Evolutionary conservation across 2,113 vertebrate genomes (phyloP).

Genomic region (Chloropsis hardwickii): DNA sequence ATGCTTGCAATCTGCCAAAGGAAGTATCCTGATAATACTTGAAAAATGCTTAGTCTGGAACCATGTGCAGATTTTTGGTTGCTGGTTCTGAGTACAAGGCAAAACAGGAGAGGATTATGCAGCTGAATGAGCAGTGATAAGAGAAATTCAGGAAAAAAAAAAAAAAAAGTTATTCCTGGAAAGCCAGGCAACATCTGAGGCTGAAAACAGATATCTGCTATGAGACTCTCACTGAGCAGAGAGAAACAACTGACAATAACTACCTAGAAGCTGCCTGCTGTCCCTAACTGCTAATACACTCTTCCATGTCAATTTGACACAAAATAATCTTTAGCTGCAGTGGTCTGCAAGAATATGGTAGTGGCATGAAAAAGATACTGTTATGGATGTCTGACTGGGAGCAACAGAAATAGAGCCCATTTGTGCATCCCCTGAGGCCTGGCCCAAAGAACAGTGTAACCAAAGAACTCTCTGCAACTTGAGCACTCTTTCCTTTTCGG

Average conservation of each 20-base stretch:
- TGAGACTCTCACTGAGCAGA: background rate
- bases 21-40: background rate
- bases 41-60: background rate
- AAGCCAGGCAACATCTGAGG: background rate
- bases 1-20: background rate
- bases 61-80: background rate
- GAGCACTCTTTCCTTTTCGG: background rate
- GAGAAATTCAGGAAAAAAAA: background rate
- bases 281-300: background rate
- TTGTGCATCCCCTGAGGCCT: background rate
- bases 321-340: background rate
- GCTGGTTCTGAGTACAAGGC: background rate
- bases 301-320: background rate
- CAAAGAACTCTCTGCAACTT: background rate
- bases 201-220: background rate
- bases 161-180: background rate
- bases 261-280: background rate
- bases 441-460: background rate
- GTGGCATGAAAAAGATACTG: background rate
- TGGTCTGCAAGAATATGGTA: background rate
- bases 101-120: conserved; percentile 24
- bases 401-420: background rate
- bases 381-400: rapidly evolving
- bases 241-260: background rate
- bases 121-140: conserved; percentile 23